Evolutionary conservation across 2,113 vertebrate species (phyloP).

Genomic region (Spilogale gracilis): DNA sequence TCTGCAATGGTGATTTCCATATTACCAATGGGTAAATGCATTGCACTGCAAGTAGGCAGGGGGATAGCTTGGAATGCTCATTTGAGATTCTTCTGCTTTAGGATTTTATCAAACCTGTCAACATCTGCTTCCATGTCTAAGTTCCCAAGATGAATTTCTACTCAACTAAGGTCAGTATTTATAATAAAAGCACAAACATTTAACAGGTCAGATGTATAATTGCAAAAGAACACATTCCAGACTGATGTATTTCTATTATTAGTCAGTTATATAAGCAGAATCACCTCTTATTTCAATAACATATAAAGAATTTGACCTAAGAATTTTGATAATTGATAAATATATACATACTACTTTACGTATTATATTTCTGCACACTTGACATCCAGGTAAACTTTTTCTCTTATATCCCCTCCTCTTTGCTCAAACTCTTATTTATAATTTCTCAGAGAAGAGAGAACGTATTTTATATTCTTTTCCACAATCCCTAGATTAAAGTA

Average conservation of each 20-base stretch:
- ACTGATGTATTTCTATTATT: neutral
- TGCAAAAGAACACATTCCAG: slow-evolving; percentile 17
- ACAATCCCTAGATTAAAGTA: neutral
- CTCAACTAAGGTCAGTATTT: neutral
- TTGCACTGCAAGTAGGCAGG: too few species aligned
- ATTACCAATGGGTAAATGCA: neutral
- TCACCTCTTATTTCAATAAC: neutral
- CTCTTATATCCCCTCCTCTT: neutral
- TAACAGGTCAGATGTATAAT: neutral
- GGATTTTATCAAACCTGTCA: neutral
- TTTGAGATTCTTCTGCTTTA: neutral
- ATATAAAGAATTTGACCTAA: neutral
- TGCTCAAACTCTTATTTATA: neutral
- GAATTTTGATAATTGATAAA: neutral
- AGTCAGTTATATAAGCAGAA: neutral
- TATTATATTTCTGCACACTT: neutral
- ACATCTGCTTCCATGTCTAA: neutral
- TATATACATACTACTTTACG: neutral
- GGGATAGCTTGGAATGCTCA: neutral
- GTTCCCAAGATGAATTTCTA: neutral
- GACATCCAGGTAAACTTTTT: neutral
- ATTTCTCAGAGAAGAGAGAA: neutral
- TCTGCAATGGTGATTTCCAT: neutral
- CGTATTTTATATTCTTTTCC: neutral
- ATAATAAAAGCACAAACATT: neutral